Evolutionary conservation across 2,113 vertebrate genomes (phyloP).

Genomic region (Pelvicachromis taeniatus): DNA sequence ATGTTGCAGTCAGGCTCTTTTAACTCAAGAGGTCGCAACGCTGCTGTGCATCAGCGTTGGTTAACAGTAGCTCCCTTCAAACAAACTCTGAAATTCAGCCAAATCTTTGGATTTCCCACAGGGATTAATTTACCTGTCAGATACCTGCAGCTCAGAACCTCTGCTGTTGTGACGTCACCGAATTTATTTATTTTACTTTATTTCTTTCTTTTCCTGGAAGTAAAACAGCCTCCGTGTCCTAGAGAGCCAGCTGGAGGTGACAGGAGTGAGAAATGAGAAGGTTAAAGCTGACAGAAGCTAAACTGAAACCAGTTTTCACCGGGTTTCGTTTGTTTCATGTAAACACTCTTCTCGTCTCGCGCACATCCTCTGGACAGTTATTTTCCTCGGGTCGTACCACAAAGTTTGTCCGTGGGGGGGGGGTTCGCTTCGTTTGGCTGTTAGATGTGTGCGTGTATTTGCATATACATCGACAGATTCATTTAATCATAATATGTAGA

Average conservation of each 20-base stretch:
- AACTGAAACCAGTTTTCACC: fast-evolving
- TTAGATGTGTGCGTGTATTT: not conserved
- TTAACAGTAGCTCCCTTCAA: slow-evolving; percentile 26
- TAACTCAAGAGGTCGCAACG: slow-evolving; percentile 43
- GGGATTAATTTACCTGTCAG: not conserved
- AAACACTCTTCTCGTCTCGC: not conserved
- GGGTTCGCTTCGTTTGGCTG: not conserved
- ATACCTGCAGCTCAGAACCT: not conserved
- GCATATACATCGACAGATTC: fast-evolving
- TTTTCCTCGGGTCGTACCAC: slow-evolving; percentile 65
- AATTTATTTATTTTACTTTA: not conserved
- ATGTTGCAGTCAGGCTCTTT: not conserved
- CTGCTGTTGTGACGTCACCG: not conserved
- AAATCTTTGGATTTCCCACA: not conserved
- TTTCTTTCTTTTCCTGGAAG: not conserved
- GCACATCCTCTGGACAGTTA: slow-evolving; percentile 57
- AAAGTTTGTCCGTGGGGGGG: slow-evolving; percentile 58
- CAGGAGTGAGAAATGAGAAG: not conserved
- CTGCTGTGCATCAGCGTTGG: not conserved
- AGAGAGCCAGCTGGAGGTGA: not conserved
- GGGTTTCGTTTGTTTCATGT: not conserved
- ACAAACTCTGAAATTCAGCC: not conserved
- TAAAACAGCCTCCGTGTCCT: not conserved
- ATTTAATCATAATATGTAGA: not conserved
- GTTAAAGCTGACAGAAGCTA: not conserved